Conservation (phyloP, 2,113 vertebrate species). For the Tachuris rubrigastra region DNA sequence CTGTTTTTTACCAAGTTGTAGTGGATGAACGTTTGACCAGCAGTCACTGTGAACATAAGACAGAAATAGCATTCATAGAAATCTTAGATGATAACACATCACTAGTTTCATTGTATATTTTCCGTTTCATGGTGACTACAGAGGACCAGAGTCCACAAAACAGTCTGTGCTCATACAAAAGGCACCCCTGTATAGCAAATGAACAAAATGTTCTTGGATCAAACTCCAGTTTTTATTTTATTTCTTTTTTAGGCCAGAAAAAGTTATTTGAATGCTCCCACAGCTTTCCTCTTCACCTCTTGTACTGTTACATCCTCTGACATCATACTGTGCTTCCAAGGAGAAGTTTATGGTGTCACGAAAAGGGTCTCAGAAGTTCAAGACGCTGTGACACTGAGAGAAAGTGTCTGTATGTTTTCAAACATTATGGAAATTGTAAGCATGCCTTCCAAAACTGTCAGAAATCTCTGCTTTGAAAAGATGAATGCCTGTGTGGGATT, state of each 20-base stretch:
- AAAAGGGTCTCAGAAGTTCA: conserved; percentile 62
- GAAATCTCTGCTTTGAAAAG: conserved; percentile 60
- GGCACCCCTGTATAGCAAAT: conserved; percentile 64
- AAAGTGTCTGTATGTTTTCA: conserved; percentile 65
- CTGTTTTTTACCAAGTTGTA: conserved; percentile 50
- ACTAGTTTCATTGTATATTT: conserved; percentile 70
- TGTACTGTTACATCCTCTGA: conserved; percentile 64
- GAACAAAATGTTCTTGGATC: conserved; percentile 77
- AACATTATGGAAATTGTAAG: conserved; percentile 68
- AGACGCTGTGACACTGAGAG: conserved; percentile 47
- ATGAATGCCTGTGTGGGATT: conserved; percentile 65
- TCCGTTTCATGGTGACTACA: conserved; percentile 70
- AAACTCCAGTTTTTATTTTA: conserved; percentile 58
- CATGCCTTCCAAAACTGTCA: conserved; percentile 47
- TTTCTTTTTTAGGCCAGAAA: conserved; percentile 70
- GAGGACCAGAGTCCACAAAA: conserved; percentile 72
- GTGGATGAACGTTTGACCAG: conserved; percentile 56
- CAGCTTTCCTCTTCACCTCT: conserved; percentile 70
- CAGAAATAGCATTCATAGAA: conserved; percentile 81
- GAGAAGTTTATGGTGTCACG: conserved; percentile 67
- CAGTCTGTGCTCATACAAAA: conserved; percentile 71
- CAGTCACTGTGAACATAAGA: conserved; percentile 49
- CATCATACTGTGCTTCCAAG: conserved; percentile 64
- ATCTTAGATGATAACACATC: conserved; percentile 73
- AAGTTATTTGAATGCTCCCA: conserved; percentile 72